These are phyloP conservation scores for Nycticryphes semicollaris DNA, from an alignment of 2,113 vertebrate genomes.

Conservation along the genomic window DNA sequence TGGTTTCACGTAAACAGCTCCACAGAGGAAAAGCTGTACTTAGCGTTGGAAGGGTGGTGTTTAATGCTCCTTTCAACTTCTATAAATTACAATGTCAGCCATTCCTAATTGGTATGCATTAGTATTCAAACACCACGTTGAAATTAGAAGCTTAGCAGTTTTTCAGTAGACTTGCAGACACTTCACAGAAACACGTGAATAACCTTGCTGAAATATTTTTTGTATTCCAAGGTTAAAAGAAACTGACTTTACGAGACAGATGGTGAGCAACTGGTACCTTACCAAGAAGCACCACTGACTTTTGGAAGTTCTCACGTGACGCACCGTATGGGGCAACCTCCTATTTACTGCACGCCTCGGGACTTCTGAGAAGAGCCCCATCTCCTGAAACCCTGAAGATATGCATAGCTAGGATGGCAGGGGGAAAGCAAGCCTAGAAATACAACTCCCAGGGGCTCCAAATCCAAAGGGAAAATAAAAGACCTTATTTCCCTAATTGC, in stretches of 20 bases:
- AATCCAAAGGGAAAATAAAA: not conserved
- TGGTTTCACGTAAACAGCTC: not conserved
- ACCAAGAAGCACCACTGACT: not conserved
- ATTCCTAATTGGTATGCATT: slow-evolving; percentile 16
- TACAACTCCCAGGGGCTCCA: not conserved
- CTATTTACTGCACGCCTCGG: not conserved
- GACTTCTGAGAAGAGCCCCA: not conserved
- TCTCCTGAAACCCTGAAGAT: not conserved
- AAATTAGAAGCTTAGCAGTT: slow-evolving; percentile 28
- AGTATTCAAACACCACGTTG: not conserved
- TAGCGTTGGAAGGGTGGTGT: not conserved
- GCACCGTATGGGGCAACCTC: not conserved
- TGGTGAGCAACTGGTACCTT: slow-evolving; percentile 20
- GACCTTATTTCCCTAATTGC: not conserved
- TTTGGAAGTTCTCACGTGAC: not conserved
- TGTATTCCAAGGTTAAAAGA: slow-evolving; percentile 19
- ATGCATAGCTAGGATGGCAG: fast-evolving
- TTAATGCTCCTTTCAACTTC: slow-evolving; percentile 47
- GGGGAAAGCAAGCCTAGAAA: not conserved
- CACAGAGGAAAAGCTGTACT: slow-evolving; percentile 4
- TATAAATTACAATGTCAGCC: not conserved
- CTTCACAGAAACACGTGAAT: not conserved
- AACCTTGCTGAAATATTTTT: not conserved
- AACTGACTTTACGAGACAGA: not conserved
- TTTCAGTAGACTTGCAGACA: not conserved